A percentile compares a stretch with the other conserved stretches of the same genome.
Conservation (phyloP, 2,888 invertebrate genomes). For the Eupithecia exiguata region DNA sequence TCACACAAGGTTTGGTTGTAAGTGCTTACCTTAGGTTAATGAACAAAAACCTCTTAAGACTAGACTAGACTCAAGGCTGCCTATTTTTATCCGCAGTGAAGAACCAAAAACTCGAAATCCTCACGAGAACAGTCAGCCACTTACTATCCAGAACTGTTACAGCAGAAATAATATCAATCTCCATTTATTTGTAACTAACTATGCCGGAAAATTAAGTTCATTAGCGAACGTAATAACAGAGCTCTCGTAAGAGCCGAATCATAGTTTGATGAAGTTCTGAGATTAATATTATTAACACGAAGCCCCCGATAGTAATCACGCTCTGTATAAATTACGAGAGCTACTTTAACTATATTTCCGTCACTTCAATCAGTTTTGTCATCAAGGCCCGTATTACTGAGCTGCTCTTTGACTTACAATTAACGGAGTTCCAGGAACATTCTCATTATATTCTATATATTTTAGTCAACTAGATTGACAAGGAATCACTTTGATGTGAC, state of each 20-base stretch:
- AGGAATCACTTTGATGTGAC: neutral
- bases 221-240: constrained; percentile 37
- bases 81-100: neutral
- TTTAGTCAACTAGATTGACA: neutral
- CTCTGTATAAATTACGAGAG: constrained; percentile 13
- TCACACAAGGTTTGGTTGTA: neutral
- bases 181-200: constrained; percentile 25
- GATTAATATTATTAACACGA: constrained; percentile 35
- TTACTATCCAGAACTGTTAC: neutral
- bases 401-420: constrained; percentile 14
- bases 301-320: constrained; percentile 39
- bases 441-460: neutral
- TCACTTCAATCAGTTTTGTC: constrained; percentile 14
- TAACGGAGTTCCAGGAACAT: constrained; percentile 1
- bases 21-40: neutral
- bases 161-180: constrained; percentile 15
- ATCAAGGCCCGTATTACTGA: constrained; percentile 8
- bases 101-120: neutral
- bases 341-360: constrained; percentile 16
- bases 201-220: constrained; percentile 21
- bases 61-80: neutral
- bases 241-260: constrained; percentile 23
- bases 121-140: neutral
- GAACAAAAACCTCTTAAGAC: neutral
- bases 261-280: constrained; percentile 32